phyloP scores from a whole-genome alignment of 2,113 vertebrate species.

The Heptranchias perlo region DNA sequence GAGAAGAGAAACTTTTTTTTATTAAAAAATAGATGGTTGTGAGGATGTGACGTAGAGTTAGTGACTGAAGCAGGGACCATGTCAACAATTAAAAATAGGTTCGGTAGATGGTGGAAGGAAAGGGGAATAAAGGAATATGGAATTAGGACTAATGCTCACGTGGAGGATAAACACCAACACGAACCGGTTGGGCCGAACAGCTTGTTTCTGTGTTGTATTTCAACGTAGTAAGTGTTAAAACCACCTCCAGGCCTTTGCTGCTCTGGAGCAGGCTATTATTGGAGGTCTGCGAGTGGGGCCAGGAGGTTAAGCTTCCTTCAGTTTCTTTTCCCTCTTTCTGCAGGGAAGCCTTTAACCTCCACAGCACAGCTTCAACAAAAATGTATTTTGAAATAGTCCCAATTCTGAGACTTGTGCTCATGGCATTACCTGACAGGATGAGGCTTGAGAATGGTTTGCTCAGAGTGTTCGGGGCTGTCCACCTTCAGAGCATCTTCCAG shows the following conservation, averaged over 20 bases:
- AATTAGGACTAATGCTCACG: not conserved
- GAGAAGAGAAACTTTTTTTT: not conserved
- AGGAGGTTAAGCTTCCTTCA: not conserved
- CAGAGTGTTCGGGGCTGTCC: slow-evolving; percentile 72
- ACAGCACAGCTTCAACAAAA: not conserved
- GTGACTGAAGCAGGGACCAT: not conserved
- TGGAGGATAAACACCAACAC: not conserved
- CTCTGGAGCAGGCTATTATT: not conserved
- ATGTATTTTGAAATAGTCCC: not conserved
- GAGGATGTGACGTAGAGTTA: not conserved
- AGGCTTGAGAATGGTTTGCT: slow-evolving; percentile 75
- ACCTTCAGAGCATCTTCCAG: slow-evolving; percentile 87
- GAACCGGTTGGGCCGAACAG: not conserved
- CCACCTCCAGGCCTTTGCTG: too few species aligned
- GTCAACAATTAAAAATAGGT: not conserved
- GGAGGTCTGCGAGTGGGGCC: not conserved
- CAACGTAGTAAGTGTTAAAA: not conserved
- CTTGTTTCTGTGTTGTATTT: not conserved
- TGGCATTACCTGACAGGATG: slow-evolving; percentile 79
- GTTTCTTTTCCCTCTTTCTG: not conserved
- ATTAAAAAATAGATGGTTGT: not conserved
- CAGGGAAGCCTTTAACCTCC: not conserved
- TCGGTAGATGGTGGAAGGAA: not conserved
- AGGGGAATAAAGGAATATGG: not conserved
- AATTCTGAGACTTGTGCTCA: not conserved